phyloP scores from a whole-genome alignment of 2,113 vertebrate species.

The Zootoca vivipara region DNA sequence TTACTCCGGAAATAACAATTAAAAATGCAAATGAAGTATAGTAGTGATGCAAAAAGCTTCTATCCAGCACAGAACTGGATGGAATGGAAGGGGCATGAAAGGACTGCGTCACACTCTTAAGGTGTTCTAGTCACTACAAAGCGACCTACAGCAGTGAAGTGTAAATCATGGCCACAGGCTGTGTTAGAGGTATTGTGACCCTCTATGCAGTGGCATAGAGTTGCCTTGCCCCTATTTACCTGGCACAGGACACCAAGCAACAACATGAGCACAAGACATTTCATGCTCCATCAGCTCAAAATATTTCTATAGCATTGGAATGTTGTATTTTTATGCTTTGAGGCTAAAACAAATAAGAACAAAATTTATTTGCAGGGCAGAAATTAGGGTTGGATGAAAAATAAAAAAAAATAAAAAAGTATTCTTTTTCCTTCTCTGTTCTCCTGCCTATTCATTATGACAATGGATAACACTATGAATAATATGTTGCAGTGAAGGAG shows the following conservation, averaged over 20 bases:
- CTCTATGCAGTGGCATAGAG: background rate
- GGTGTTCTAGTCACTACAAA: background rate
- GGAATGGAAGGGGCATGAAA: background rate
- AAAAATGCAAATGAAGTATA: background rate
- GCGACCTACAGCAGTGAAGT: background rate
- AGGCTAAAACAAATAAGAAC: rapidly evolving
- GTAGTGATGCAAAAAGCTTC: background rate
- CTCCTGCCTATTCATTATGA: constrained; percentile 22
- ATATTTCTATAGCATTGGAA: background rate
- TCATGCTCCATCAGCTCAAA: background rate
- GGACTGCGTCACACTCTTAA: background rate
- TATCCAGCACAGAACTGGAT: background rate
- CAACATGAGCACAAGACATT: background rate
- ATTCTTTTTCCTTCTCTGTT: background rate
- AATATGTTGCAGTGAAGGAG: background rate
- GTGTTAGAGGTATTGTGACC: background rate
- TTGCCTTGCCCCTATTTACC: background rate
- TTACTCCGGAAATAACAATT: background rate
- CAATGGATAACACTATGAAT: constrained; percentile 39
- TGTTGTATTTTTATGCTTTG: rapidly evolving
- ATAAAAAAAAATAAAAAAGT: background rate
- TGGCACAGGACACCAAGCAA: background rate
- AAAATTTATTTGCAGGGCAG: background rate
- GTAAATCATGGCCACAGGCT: background rate
- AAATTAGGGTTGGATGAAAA: constrained; percentile 2